These are phyloP conservation scores for Apodemus agrarius DNA, from an alignment of 2,797 vertebrate genomes.

Conservation along the genomic window DNA sequence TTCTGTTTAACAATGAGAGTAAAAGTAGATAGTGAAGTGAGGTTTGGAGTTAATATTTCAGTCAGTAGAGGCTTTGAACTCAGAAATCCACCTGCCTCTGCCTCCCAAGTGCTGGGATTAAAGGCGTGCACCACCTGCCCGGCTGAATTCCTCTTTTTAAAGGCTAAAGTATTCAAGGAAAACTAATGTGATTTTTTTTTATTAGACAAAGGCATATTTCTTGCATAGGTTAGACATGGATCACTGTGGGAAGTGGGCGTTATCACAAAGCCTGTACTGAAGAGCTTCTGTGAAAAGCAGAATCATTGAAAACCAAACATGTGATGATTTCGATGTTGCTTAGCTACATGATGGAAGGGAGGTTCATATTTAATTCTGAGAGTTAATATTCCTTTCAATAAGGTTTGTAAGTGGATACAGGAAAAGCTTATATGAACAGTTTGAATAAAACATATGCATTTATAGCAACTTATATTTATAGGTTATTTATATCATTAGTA, in stretches of 20 bases:
- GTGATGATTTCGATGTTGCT: not conserved
- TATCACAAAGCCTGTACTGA: not conserved
- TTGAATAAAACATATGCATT: slow-evolving; percentile 33
- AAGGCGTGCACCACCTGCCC: too few relatives aligned
- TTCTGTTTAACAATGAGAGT: not conserved
- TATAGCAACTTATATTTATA: slow-evolving; percentile 48
- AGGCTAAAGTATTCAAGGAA: not conserved
- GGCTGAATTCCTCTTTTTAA: not conserved
- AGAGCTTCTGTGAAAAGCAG: not conserved
- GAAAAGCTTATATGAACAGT: not conserved
- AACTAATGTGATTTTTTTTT: not conserved
- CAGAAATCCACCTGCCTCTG: too few relatives aligned
- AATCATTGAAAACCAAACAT: not conserved
- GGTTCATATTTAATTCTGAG: not conserved
- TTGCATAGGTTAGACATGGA: not conserved
- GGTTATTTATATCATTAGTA: not conserved
- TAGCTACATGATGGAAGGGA: not conserved
- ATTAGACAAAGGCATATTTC: not conserved
- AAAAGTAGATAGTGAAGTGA: not conserved
- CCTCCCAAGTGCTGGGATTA: too few relatives aligned
- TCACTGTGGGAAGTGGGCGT: rapidly evolving
- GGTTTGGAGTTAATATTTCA: rapidly evolving
- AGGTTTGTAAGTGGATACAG: not conserved
- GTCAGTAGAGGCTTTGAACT: too few relatives aligned
- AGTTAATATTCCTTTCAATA: not conserved